A percentile compares a stretch with the other conserved stretches of the same genome.
These are phyloP conservation scores for Brachycybe producta DNA, from an alignment of 2,888 invertebrate species.

Conservation along the genomic window DNA sequence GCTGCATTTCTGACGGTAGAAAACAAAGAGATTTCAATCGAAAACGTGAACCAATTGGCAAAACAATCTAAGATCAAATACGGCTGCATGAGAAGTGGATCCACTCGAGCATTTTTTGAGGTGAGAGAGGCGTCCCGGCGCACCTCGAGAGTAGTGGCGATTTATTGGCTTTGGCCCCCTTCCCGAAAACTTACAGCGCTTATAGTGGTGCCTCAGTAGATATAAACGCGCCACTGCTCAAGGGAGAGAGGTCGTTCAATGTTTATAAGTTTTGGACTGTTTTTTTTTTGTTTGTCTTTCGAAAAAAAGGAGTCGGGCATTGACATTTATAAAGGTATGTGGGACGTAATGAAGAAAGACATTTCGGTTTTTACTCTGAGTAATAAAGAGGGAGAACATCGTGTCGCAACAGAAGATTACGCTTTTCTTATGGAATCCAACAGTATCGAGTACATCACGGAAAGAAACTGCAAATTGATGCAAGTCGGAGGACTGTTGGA, in stretches of 20 bases:
- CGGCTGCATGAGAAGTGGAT: conserved; percentile 82
- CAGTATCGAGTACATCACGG: conserved; percentile 85
- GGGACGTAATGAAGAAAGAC: not conserved
- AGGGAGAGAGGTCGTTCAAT: too few relatives aligned
- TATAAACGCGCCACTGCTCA: too few relatives aligned
- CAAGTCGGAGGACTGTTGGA: conserved; percentile 86
- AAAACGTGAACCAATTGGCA: conserved; percentile 87
- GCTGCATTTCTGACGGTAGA: conserved; percentile 88
- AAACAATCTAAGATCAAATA: conserved; percentile 96
- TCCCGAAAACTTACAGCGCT: too few relatives aligned
- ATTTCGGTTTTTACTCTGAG: conserved; percentile 38
- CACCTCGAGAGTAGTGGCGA: too few relatives aligned
- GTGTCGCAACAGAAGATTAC: conserved; percentile 68
- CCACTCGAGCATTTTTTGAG: conserved; percentile 87
- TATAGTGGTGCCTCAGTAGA: too few relatives aligned
- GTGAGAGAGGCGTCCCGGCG: too few relatives aligned
- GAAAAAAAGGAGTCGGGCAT: conserved; percentile 8
- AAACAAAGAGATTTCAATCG: conserved; percentile 86
- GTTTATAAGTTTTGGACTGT: not conserved
- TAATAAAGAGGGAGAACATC: conserved; percentile 79
- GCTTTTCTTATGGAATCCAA: conserved; percentile 98
- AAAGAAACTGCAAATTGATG: conserved; percentile 73
- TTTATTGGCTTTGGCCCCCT: too few relatives aligned
- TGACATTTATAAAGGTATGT: conserved; percentile 7
- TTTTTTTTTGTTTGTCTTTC: conserved; percentile 1